Conservation (phyloP, 2,888 invertebrate species). For the Eucriotettix oculatus region DNA sequence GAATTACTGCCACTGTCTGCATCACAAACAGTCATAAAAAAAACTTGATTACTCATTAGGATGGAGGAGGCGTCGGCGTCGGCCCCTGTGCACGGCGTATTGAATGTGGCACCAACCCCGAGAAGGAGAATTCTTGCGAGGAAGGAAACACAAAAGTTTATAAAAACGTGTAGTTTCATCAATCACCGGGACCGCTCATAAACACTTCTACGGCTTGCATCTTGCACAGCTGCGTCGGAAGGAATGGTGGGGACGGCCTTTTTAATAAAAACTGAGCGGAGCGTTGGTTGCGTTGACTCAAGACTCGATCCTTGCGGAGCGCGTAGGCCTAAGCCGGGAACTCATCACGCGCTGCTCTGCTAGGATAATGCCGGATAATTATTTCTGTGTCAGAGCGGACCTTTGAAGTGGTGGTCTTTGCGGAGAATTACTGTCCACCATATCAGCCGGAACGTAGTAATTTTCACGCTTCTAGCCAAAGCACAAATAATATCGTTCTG, state of each 20-base stretch:
- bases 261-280: too few relatives aligned
- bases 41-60: constrained; percentile 13
- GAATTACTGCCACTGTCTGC: constrained; percentile 12
- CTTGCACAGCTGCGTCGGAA: too few relatives aligned
- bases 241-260: too few relatives aligned
- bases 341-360: too few relatives aligned
- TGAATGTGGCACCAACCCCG: neutral
- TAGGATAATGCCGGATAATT: neutral
- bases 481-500: too few relatives aligned
- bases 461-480: too few relatives aligned
- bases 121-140: neutral
- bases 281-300: too few relatives aligned
- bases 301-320: too few relatives aligned
- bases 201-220: neutral
- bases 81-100: too few relatives aligned
- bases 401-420: neutral
- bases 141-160: neutral
- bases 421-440: neutral
- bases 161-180: neutral
- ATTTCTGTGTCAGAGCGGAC: neutral
- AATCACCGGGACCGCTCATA: neutral
- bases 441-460: too few relatives aligned
- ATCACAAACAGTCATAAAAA: constrained; percentile 14
- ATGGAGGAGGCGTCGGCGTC: constrained; percentile 6
- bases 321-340: too few relatives aligned